phyloP scores from a whole-genome alignment of 2,888 invertebrate genomes.

The Onthophagus sagittarius region DNA sequence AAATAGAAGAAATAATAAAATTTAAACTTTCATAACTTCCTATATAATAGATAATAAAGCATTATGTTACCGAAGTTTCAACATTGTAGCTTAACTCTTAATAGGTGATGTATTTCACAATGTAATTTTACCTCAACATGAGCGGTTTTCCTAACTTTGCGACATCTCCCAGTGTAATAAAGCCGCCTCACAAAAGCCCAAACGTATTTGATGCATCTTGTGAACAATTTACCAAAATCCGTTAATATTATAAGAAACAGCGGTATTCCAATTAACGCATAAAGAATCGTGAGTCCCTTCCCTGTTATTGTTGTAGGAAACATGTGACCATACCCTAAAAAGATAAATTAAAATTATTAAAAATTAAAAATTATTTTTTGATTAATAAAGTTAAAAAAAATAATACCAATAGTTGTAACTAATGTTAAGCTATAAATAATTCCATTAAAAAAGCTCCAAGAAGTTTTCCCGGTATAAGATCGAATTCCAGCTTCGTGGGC shows the following conservation, averaged over 20 bases:
- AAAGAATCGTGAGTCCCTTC: constrained; percentile 82
- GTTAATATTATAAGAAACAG: constrained; percentile 90
- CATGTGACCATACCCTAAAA: constrained; percentile 93
- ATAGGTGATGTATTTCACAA: no score
- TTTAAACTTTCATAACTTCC: no score
- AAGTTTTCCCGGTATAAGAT: constrained; percentile 77
- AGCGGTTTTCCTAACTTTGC: constrained; percentile 68
- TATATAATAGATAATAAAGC: no score
- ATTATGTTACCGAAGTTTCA: no score
- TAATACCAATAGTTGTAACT: constrained; percentile 81
- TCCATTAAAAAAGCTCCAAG: constrained; percentile 86
- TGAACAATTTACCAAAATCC: constrained; percentile 92
- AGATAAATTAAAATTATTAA: constrained; percentile 18
- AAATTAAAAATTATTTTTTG: background rate
- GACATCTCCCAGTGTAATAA: constrained; percentile 83
- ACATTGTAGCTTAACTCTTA: no score
- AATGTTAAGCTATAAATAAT: constrained; percentile 83
- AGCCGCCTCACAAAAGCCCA: constrained; percentile 82
- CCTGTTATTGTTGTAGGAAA: constrained; percentile 86
- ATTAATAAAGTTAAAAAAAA: no score
- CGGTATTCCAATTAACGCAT: constrained; percentile 94
- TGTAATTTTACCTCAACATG: constrained; percentile 63
- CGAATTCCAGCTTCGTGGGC: constrained; percentile 83
- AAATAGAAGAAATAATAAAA: no score
- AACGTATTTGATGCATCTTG: constrained; percentile 82